Percentiles rank a stretch among this genome's conserved stretches.
Evolutionary conservation across 2,113 vertebrate species (phyloP).

Genomic region (Mormyrus iriodes): DNA sequence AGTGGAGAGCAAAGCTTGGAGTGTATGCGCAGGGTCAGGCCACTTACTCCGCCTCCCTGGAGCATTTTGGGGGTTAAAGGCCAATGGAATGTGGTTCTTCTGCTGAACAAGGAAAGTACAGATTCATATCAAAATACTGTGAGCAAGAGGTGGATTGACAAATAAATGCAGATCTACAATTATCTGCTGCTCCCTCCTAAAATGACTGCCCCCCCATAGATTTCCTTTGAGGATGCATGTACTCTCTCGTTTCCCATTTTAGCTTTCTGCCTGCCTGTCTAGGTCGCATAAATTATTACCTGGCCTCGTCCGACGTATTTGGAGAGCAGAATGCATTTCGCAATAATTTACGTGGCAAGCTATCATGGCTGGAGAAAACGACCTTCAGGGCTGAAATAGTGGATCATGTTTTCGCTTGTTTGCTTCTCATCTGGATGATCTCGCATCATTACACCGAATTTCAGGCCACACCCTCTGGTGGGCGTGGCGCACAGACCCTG

Average conservation of each 20-base stretch:
- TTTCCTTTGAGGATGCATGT: neutral
- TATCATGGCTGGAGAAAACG: neutral
- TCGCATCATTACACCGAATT: neutral
- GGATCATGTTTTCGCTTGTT: neutral
- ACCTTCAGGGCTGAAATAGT: neutral
- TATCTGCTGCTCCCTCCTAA: neutral
- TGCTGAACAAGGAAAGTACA: neutral
- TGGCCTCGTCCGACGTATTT: neutral
- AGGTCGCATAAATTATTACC: neutral
- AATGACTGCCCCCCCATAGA: neutral
- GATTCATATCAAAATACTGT: neutral
- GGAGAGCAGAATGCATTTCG: neutral
- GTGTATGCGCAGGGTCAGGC: no score
- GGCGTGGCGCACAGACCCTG: no score
- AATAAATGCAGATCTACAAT: neutral
- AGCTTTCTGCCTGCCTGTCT: neutral
- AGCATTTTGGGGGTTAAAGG: neutral
- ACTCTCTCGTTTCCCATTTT: neutral
- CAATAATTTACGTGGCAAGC: neutral
- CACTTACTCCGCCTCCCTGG: no score
- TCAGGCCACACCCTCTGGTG: neutral
- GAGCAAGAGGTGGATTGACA: neutral
- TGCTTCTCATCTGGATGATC: neutral
- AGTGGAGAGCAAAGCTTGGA: no score
- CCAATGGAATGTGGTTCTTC: neutral